Conservation (phyloP, 1,140 invertebrate genomes). For the Ips typographus region DNA sequence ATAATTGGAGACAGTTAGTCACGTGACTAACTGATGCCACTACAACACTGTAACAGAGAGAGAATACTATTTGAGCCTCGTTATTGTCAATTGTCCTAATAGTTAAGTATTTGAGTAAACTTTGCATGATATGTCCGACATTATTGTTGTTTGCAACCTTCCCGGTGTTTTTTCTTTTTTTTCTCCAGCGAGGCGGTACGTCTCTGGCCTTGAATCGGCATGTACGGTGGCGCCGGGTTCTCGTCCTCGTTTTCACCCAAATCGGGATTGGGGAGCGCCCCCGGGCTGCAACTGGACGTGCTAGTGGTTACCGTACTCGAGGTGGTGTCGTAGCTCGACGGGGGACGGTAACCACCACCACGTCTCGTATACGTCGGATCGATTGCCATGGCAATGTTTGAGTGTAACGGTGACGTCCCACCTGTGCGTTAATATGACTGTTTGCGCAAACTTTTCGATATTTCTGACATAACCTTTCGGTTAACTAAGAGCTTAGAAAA, state of each 20-base stretch:
- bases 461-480: neutral
- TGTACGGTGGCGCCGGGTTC: slow-evolving; percentile 65
- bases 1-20: no score
- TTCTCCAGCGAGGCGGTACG: slow-evolving; percentile 60
- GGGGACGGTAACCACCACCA: slow-evolving; percentile 48
- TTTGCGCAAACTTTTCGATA: neutral
- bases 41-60: no score
- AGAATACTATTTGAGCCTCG: no score
- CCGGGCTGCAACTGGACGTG: slow-evolving; percentile 49
- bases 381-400: slow-evolving; percentile 62
- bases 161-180: slow-evolving; percentile 53
- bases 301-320: slow-evolving; percentile 48
- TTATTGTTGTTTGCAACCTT: slow-evolving; percentile 52
- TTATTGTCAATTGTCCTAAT: no score
- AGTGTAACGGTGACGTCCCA: slow-evolving; percentile 41
- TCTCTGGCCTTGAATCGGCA: slow-evolving; percentile 77
- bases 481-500: neutral
- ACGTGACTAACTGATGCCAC: no score
- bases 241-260: slow-evolving; percentile 55
- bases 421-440: neutral
- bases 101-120: no score
- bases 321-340: slow-evolving; percentile 49
- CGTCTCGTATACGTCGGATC: slow-evolving; percentile 59
- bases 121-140: no score
- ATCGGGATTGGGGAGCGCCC: slow-evolving; percentile 47